Conservation (phyloP, 2,888 invertebrate genomes). For the Caradrina kadenii region DNA sequence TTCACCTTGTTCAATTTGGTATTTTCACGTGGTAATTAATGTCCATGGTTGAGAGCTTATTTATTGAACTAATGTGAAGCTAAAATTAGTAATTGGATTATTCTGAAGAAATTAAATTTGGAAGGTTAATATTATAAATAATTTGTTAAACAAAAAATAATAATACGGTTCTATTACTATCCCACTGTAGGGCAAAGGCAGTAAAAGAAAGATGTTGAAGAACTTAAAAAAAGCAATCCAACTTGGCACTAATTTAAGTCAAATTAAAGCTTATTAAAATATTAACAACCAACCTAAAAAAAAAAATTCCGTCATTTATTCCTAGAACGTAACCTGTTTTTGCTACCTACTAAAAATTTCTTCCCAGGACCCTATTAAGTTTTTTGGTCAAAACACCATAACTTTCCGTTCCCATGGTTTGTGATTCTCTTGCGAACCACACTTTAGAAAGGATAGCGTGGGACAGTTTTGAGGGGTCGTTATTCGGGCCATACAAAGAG, state of each 20-base stretch:
- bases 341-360: conserved; percentile 33
- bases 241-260: neutral
- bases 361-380: conserved; percentile 39
- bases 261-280: conserved; percentile 14
- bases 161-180: too few species aligned
- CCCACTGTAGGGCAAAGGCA: neutral
- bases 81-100: neutral
- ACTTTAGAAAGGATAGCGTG: conserved; percentile 59
- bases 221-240: too few species aligned
- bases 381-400: conserved; percentile 40
- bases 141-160: too few species aligned
- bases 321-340: conserved; percentile 25
- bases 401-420: conserved; percentile 59
- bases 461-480: conserved; percentile 51
- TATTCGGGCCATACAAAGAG: conserved; percentile 41
- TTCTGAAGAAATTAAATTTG: neutral
- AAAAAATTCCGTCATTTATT: neutral
- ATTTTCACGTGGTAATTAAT: neutral
- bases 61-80: neutral
- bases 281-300: conserved; percentile 2
- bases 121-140: neutral
- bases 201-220: too few species aligned
- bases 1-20: neutral
- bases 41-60: neutral
- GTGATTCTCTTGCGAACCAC: conserved; percentile 64